phyloP scores from a whole-genome alignment of 2,797 vertebrate species.

The Glyptemys insculpta region DNA sequence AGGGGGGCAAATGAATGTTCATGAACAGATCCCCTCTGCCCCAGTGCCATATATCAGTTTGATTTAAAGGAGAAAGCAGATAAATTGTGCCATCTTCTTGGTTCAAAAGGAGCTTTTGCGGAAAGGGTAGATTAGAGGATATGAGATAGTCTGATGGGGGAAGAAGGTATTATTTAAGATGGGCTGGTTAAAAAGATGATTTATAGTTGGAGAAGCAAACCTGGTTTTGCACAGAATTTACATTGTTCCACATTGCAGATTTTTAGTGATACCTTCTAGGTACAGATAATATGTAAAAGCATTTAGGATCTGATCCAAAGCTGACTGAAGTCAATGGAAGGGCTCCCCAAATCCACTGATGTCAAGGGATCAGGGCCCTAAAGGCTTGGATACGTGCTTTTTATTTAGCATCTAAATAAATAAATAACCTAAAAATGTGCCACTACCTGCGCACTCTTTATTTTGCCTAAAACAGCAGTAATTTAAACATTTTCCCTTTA shows the following conservation, averaged over 20 bases:
- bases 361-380: background rate
- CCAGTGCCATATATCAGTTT: background rate
- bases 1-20: background rate
- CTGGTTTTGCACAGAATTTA: background rate
- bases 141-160: background rate
- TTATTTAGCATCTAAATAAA: background rate
- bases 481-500: background rate
- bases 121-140: background rate
- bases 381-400: background rate
- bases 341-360: too few relatives aligned
- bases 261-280: background rate
- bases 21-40: background rate
- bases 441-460: background rate
- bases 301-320: background rate
- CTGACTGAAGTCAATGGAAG: background rate
- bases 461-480: background rate
- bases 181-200: background rate
- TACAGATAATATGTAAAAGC: background rate
- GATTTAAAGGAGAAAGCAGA: background rate
- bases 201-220: background rate
- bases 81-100: background rate
- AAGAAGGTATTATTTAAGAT: background rate
- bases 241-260: background rate
- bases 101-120: background rate
- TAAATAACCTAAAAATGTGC: background rate